Evolutionary conservation across 1,140 invertebrate genomes (phyloP).

Genomic region (Pseudoatta argentina): DNA sequence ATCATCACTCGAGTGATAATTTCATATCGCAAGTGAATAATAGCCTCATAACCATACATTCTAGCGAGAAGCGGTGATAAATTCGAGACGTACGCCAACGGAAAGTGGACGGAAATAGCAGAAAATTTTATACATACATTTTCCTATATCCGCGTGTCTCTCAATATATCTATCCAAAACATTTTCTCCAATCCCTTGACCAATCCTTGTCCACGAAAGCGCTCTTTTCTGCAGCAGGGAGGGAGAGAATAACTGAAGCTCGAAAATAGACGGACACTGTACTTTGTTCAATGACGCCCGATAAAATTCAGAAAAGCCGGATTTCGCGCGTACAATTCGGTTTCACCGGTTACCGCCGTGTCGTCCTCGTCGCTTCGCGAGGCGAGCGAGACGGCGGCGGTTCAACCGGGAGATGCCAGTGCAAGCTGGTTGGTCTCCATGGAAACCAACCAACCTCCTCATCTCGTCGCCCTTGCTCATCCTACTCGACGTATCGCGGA

Average conservation of each 20-base stretch:
- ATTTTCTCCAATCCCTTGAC: slow-evolving; percentile 36
- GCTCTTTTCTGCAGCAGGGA: not conserved
- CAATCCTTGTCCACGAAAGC: slow-evolving; percentile 28
- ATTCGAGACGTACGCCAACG: not conserved
- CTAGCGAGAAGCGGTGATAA: not conserved
- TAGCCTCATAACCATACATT: not conserved
- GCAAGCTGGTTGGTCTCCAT: slow-evolving; percentile 75
- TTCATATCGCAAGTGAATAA: slow-evolving; percentile 11
- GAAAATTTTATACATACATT: slow-evolving; percentile 28
- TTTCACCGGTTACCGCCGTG: slow-evolving; percentile 36
- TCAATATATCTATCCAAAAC: slow-evolving; percentile 5
- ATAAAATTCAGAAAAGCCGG: slow-evolving; percentile 57
- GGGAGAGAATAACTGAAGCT: slow-evolving; percentile 38
- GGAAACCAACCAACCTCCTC: slow-evolving; percentile 74
- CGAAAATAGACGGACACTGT: slow-evolving; percentile 42
- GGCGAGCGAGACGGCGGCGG: slow-evolving; percentile 17
- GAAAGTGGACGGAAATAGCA: not conserved
- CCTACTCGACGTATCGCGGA: slow-evolving; percentile 63
- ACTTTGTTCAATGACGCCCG: not conserved
- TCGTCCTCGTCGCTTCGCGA: slow-evolving; percentile 46
- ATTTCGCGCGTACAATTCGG: slow-evolving; percentile 37
- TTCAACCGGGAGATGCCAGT: slow-evolving; percentile 65
- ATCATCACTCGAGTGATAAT: not conserved
- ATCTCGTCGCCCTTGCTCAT: slow-evolving; percentile 65
- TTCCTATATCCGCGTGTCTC: not conserved